These are phyloP conservation scores for Mantis religiosa DNA, from an alignment of 2,888 invertebrate genomes.

Conservation along the genomic window DNA sequence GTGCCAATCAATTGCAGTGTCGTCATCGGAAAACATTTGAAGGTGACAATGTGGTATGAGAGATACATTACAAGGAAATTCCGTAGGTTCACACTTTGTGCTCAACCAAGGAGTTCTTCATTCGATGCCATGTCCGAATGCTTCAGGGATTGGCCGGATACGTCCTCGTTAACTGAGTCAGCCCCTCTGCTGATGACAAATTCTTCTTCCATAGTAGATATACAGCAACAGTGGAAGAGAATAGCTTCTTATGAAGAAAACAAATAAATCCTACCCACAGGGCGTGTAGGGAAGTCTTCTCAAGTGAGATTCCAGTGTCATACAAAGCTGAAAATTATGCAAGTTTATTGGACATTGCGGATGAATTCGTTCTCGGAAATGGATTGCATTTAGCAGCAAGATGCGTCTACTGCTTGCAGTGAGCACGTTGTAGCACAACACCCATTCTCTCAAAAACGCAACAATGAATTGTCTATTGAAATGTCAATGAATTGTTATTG, in stretches of 20 bases:
- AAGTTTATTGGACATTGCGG: neutral
- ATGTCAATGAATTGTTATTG: no score
- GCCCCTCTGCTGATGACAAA: neutral
- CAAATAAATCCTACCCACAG: neutral
- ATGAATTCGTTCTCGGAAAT: neutral
- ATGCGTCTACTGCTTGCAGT: no score
- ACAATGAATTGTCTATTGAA: no score
- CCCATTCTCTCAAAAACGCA: no score
- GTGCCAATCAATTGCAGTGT: neutral
- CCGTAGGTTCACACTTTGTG: neutral
- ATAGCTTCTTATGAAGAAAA: neutral
- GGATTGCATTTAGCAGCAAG: neutral
- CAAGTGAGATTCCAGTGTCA: neutral
- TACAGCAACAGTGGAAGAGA: neutral
- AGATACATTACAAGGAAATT: neutral
- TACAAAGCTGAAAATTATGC: neutral
- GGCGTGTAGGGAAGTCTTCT: neutral
- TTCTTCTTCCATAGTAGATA: neutral
- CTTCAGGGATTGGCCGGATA: neutral
- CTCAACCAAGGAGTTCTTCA: neutral
- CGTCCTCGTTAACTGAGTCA: neutral
- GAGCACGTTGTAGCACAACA: no score
- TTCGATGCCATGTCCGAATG: neutral
- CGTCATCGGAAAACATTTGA: neutral
- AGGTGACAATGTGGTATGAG: neutral